phyloP scores from a whole-genome alignment of 2,888 invertebrate genomes.

The Ochropleura plecta region DNA sequence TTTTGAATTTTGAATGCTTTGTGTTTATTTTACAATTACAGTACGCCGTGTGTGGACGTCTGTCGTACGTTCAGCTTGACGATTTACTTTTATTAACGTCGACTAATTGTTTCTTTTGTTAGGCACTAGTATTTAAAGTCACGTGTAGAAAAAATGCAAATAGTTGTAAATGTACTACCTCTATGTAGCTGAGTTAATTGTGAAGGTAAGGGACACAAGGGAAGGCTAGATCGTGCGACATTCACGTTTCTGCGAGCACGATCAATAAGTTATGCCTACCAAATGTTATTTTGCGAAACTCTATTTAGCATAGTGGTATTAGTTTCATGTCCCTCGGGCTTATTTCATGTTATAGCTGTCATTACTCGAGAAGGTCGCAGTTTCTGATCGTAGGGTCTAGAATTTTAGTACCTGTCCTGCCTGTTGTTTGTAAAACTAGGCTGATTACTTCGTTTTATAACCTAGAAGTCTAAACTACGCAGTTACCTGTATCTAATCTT shows the following conservation, averaged over 20 bases:
- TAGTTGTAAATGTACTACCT: slow-evolving; percentile 24
- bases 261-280: slow-evolving; percentile 56
- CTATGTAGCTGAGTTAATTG: slow-evolving; percentile 35
- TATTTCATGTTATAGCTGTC: slow-evolving; percentile 52
- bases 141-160: not conserved
- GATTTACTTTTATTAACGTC: slow-evolving; percentile 29
- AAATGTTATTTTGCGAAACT: slow-evolving; percentile 61
- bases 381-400: slow-evolving; percentile 35
- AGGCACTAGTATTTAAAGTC: slow-evolving; percentile 17
- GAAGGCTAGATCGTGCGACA: slow-evolving; percentile 59
- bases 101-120: slow-evolving; percentile 11
- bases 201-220: slow-evolving; percentile 50
- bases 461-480: slow-evolving; percentile 20
- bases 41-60: slow-evolving; percentile 44
- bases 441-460: slow-evolving; percentile 15
- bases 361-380: slow-evolving; percentile 35
- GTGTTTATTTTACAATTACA: slow-evolving; percentile 46
- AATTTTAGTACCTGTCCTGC: slow-evolving; percentile 30
- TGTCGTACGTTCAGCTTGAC: slow-evolving; percentile 42
- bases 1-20: slow-evolving; percentile 65
- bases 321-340: slow-evolving; percentile 44
- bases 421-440: not conserved
- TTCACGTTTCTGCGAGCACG: slow-evolving; percentile 60
- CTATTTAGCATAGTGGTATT: slow-evolving; percentile 51
- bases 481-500: slow-evolving; percentile 26